A percentile compares a stretch with the other conserved stretches of the same genome.
Evolutionary conservation across 2,797 vertebrate species (phyloP).

Genomic region (Graptemys geographica): DNA sequence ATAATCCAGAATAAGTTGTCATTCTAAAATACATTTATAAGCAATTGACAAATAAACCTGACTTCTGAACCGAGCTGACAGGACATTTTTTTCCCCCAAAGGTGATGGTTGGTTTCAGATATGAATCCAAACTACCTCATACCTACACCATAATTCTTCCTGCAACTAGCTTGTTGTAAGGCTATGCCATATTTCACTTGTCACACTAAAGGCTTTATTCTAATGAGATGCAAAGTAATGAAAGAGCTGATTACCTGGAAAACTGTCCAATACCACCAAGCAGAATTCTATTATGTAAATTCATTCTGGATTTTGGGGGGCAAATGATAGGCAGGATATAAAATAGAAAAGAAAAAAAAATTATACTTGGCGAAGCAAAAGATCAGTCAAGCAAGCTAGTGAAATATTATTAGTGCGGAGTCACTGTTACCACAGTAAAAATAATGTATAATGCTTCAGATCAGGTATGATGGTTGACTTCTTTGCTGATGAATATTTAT

Average conservation of each 20-base stretch:
- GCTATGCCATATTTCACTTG: conserved; percentile 52
- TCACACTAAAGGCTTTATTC: conserved; percentile 60
- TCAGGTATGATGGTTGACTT: conserved; percentile 46
- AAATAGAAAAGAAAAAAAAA: conserved; percentile 58
- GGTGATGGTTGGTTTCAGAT: conserved; percentile 45
- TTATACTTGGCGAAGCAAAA: conserved; percentile 16
- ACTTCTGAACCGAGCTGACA: conserved; percentile 36
- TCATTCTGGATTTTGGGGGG: conserved; percentile 66
- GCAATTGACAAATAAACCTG: conserved; percentile 46
- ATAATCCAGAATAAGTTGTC: conserved; percentile 45
- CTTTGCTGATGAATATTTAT: conserved; percentile 73
- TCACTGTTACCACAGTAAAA: conserved; percentile 72
- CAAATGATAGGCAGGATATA: conserved; percentile 58
- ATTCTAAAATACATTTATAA: conserved; percentile 58
- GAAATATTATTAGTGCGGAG: conserved; percentile 68
- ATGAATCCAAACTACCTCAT: neutral
- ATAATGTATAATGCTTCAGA: conserved; percentile 70
- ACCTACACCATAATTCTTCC: conserved; percentile 23
- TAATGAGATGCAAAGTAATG: conserved; percentile 53
- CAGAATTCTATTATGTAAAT: conserved; percentile 67
- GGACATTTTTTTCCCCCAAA: conserved; percentile 13
- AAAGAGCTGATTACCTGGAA: conserved; percentile 36
- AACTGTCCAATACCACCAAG: conserved; percentile 6
- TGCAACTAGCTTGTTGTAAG: conserved; percentile 27
- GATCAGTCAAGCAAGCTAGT: conserved; percentile 63